These are phyloP conservation scores for Spermophilus dauricus DNA, from an alignment of 2,113 vertebrate species.

Conservation along the genomic window DNA sequence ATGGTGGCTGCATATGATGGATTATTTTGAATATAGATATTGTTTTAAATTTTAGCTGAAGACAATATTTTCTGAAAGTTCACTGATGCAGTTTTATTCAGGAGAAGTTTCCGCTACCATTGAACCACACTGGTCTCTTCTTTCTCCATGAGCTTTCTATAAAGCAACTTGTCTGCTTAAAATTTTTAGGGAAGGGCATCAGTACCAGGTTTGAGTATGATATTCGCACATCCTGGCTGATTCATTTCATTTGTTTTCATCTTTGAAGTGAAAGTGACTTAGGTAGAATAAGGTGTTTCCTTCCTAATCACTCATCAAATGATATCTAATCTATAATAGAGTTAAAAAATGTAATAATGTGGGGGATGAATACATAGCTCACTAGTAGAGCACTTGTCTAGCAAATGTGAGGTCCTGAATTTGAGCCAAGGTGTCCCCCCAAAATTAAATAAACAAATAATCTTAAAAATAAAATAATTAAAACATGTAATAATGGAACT, in stretches of 20 bases:
- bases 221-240: background rate
- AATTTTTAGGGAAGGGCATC: background rate
- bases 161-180: background rate
- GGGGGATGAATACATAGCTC: too few relatives aligned
- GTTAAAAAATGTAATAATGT: background rate
- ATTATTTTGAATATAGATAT: constrained; percentile 65
- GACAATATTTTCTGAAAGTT: constrained; percentile 52
- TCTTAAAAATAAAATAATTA: background rate
- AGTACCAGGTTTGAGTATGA: background rate
- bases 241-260: constrained; percentile 2
- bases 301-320: background rate
- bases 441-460: background rate
- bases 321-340: background rate
- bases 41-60: constrained; percentile 62
- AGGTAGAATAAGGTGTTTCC: background rate
- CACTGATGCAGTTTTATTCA: constrained; percentile 41
- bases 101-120: background rate
- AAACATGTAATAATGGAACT: background rate
- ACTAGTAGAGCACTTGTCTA: background rate
- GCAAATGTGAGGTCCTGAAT: background rate
- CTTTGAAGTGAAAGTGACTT: constrained; percentile 55
- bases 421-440: background rate
- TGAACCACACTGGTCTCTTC: background rate
- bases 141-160: constrained; percentile 24
- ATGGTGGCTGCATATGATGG: constrained; percentile 8